Evolutionary conservation across 2,797 vertebrate species (phyloP), one percentile per base, ranked within the genome.

Genomic region (Furcifer pardalis): DNA sequence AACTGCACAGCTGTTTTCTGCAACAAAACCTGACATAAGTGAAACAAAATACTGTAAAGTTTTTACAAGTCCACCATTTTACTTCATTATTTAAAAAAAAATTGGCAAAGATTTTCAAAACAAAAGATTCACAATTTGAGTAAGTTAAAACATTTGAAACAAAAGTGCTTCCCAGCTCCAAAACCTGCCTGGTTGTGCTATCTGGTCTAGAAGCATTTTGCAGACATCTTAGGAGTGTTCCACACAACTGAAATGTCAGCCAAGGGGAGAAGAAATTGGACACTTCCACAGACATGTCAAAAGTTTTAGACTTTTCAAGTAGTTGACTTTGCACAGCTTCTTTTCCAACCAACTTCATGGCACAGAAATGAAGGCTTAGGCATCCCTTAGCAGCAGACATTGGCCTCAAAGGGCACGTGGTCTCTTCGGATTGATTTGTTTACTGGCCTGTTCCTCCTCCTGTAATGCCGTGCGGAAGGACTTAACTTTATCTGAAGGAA

Each of bases 381-480:
- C 90, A 89, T 95, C 92, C 91, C 91, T 93, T 89, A 95, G 93
- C 93, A 95, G 94, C 94, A 92, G 89, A 84, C 73, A 71, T 87
- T 88, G 32, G 13, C 81, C 94, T 96, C 94, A 97, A 93, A 97
- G 96, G 87, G 97, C 96, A 87, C 97, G 94, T 82, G 98, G 97
- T 95, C 97, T 97, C 93, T 98, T 98, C 37, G 97, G 97, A 92
- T 97, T 98, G 85, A 99, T 99, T 95, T 99, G 98, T 96, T 98
- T 97, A 96, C 98, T 99, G 84, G 98, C 98, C 89, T 98, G 98
- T 92, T 99, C 98, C 89, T 99, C 98, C 72, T 99, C 98, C 92
- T 98, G 98, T 7, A 99, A 97, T 27, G 98, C 91, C 77, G 97
- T 96, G 74, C 98, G 98, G 95, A 99, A 99, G 74, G 98, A 97